Evolutionary conservation across 2,113 vertebrate species (phyloP).

Genomic region (Pycnonotus jocosus): DNA sequence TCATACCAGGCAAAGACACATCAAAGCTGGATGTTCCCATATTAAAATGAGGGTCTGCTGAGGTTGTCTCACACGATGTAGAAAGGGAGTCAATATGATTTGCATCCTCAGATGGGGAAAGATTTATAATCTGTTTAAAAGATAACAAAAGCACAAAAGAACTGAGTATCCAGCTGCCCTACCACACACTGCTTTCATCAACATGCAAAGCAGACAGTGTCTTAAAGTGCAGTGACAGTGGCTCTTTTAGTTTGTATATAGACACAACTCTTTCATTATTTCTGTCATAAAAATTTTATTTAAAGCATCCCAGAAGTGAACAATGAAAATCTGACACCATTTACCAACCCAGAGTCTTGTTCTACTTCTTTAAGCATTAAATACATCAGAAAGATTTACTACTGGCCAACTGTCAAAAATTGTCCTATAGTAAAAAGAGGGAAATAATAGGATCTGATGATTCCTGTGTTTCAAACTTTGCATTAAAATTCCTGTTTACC

Average conservation of each 20-base stretch:
- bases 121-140: constrained; percentile 82
- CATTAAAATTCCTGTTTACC: neutral
- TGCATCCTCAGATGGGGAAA: constrained; percentile 85
- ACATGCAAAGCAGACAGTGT: neutral
- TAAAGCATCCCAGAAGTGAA: neutral
- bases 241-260: neutral
- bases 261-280: neutral
- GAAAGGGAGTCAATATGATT: constrained; percentile 78
- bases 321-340: neutral
- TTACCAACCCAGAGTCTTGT: neutral
- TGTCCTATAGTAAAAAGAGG: neutral
- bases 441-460: neutral
- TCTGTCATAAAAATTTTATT: neutral
- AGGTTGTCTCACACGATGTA: constrained; percentile 73
- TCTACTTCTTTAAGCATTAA: neutral
- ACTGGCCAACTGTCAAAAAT: neutral
- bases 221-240: neutral
- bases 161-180: neutral
- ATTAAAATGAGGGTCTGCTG: constrained; percentile 77
- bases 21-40: constrained; percentile 81
- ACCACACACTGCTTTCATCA: neutral
- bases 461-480: neutral
- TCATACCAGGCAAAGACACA: constrained; percentile 80
- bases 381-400: neutral
- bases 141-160: neutral